Base-by-base conservation (phyloP, 2,797 vertebrate species). In the Botia almorhae region DNA sequence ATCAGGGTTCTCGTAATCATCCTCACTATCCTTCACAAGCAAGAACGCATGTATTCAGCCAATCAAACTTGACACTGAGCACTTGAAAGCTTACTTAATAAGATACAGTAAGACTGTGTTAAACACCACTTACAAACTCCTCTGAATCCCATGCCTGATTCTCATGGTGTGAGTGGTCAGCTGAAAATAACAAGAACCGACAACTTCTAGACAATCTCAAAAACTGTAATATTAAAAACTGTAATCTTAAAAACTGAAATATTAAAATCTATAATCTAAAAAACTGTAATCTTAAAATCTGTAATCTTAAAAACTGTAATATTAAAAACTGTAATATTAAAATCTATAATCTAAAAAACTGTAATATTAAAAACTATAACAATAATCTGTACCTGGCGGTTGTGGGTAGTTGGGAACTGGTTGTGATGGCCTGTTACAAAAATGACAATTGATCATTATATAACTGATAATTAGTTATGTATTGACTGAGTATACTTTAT, bases 1-100 rank as follows among this genome's bases (percentile, higher is more conserved):
- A 0, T 94, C 93, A 0, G 97, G 97, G 81, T 93, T 95, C 90
- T 97, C 97, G 0, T 98, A 99, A 88, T 98, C 97, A 50, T 97
- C 95, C 0, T 96, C 96, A 0, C 91, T 91, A 36, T 96, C 95
- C 89, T 96, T 87, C 78, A 86, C 0, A 43, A 55, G 2, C 43
- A 46, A 63, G 5, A 60, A 46, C 2, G 10, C 11, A 60, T 11
- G n/a, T 2, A 23, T 13, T 51, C 0, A 33, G 61, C 0, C 13
- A 0, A 1, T 58, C 39, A 21, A 16, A 77, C 13, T 11, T 14
- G 36, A 77, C 17, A 16, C 16, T 48, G 19, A 61, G 56, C n/a
- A 17, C 21, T 46, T 36, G 1, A 33, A 74, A 74, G n/a, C 4
- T 36, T 23, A 50, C 2, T 48, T 13, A 64, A 2, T 7, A 39